Conservation (phyloP, 2,113 vertebrate genomes). For the Varanus salvator region DNA sequence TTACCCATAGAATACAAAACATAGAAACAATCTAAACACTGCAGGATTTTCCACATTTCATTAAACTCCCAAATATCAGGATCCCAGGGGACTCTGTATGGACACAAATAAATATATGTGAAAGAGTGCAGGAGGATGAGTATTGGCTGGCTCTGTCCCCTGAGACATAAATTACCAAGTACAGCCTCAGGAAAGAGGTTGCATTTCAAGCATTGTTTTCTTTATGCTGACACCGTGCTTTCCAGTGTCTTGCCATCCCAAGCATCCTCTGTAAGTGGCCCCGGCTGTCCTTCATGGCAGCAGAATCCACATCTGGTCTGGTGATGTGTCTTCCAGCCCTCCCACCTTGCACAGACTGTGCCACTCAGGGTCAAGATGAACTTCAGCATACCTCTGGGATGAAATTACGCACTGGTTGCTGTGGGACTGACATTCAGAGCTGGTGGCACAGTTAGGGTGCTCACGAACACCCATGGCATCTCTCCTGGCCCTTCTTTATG, state of each 20-base stretch:
- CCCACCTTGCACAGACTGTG: not conserved
- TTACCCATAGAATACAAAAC: not conserved
- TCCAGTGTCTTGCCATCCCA: not conserved
- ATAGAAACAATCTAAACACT: not conserved
- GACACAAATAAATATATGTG: not conserved
- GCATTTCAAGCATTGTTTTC: not conserved
- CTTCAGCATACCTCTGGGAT: not conserved
- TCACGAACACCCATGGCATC: not conserved
- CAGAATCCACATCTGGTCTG: constrained; percentile 5
- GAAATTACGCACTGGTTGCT: not conserved
- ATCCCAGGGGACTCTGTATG: not conserved
- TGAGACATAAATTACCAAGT: not conserved
- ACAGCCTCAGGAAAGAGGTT: not conserved
- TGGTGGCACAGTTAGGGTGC: not conserved
- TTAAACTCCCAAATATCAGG: not conserved
- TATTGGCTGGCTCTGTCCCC: not conserved
- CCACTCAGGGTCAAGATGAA: not conserved
- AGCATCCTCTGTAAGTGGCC: not conserved
- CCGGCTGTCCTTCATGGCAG: not conserved
- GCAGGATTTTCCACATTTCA: constrained; percentile 18
- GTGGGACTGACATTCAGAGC: not conserved
- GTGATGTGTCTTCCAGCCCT: not conserved
- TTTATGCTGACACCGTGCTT: not conserved
- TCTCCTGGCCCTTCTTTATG: not conserved
- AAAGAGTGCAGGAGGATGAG: not conserved